These are phyloP conservation scores for Mya arenaria DNA, from an alignment of 1,140 invertebrate genomes.

Conservation along the genomic window DNA sequence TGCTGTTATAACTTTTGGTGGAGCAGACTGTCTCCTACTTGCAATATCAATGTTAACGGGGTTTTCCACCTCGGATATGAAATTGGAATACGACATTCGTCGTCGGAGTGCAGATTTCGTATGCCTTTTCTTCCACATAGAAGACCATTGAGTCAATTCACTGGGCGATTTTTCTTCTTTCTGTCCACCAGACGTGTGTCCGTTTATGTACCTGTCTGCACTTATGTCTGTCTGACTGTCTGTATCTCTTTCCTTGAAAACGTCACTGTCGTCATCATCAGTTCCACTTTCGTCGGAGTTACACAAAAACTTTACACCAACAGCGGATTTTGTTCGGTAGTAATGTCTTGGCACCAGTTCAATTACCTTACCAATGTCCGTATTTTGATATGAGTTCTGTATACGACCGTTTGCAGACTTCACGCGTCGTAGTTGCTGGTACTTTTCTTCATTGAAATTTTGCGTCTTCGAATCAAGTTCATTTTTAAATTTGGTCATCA, in stretches of 20 bases:
- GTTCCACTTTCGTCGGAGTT: no score
- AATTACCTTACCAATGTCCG: neutral
- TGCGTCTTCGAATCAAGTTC: conserved; percentile 30
- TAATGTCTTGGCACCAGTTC: conserved; percentile 43
- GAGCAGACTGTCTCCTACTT: neutral
- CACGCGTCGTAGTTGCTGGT: conserved; percentile 22
- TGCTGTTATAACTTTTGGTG: neutral
- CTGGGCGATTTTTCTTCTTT: neutral
- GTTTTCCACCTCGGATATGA: neutral
- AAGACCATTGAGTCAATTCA: neutral
- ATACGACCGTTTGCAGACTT: conserved; percentile 8
- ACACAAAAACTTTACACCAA: conserved; percentile 29
- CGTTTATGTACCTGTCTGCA: neutral
- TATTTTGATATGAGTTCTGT: neutral
- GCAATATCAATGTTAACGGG: neutral
- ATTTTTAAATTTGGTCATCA: conserved; percentile 4
- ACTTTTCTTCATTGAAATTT: conserved; percentile 29
- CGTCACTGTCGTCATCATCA: neutral
- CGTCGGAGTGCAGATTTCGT: neutral
- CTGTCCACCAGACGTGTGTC: neutral
- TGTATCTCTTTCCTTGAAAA: neutral
- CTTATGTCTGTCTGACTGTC: neutral
- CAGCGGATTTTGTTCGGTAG: neutral
- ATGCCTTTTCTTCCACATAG: neutral
- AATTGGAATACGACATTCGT: neutral